Percentiles rank a stretch among this genome's conserved stretches.
These are phyloP conservation scores for Ypsolopha sequella DNA, from an alignment of 2,888 invertebrate genomes.

Conservation along the genomic window DNA sequence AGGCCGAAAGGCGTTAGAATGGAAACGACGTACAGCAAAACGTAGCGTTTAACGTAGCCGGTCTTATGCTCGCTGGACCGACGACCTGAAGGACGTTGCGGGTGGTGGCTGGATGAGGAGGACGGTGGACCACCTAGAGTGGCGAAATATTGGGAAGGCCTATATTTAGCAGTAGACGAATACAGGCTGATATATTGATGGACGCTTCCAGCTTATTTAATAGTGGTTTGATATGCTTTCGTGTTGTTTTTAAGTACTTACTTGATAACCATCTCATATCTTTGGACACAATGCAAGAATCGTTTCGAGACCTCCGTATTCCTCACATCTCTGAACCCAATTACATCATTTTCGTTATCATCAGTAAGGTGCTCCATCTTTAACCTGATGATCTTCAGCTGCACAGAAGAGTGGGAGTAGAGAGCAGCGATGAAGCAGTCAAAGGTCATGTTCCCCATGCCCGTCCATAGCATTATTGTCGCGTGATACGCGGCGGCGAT, in stretches of 20 bases:
- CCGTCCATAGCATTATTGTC: constrained; percentile 6
- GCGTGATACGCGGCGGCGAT: not conserved
- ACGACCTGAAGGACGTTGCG: too few species aligned
- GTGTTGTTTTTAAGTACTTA: not conserved
- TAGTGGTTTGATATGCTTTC: too few species aligned
- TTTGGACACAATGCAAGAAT: constrained; percentile 5
- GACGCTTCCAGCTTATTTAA: too few species aligned
- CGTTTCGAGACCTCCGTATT: not conserved
- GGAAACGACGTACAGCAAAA: too few species aligned
- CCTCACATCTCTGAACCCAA: not conserved
- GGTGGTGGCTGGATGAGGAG: too few species aligned
- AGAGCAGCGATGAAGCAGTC: constrained; percentile 6
- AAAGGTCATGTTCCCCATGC: constrained; percentile 6
- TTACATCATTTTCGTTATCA: not conserved
- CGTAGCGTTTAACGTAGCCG: too few species aligned
- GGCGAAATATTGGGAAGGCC: too few species aligned
- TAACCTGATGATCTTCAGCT: constrained; percentile 3
- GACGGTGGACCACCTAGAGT: too few species aligned
- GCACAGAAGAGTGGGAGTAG: constrained; percentile 5
- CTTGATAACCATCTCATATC: constrained; percentile 6
- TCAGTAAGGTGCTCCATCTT: constrained; percentile 3
- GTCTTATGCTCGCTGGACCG: too few species aligned
- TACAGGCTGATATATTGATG: too few species aligned
- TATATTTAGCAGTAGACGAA: too few species aligned
- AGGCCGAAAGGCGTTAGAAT: too few species aligned